Percentiles rank a stretch among this genome's conserved stretches.
Conservation (phyloP, 2,113 vertebrate species). For the Acrocephalus arundinaceus region DNA sequence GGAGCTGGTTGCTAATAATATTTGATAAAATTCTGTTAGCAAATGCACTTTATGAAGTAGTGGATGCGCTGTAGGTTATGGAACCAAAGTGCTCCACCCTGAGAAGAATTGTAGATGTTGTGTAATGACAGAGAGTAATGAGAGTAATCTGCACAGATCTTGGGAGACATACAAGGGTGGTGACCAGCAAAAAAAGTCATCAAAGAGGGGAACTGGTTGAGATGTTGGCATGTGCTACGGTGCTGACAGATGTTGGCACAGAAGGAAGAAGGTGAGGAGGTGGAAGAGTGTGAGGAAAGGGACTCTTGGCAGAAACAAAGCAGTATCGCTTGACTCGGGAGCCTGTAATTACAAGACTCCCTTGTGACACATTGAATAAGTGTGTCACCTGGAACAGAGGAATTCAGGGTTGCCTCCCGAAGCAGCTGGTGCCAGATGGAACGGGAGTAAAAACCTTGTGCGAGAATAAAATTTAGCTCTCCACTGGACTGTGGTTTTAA, state of each 20-base stretch:
- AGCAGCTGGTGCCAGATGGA: background rate
- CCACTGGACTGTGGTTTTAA: background rate
- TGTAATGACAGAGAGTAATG: background rate
- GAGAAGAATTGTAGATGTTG: background rate
- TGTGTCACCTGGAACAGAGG: background rate
- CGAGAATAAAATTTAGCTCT: background rate
- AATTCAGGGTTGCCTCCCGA: background rate
- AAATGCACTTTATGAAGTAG: background rate
- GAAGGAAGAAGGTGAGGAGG: slow-evolving; percentile 15
- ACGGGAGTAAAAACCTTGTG: background rate
- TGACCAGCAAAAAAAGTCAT: slow-evolving; percentile 38
- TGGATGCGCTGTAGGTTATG: background rate
- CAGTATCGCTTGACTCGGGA: background rate
- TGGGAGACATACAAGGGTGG: slow-evolving; percentile 52
- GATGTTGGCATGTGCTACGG: background rate
- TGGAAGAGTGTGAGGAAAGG: slow-evolving; percentile 31
- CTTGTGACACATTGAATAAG: slow-evolving; percentile 27
- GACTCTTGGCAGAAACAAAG: slow-evolving; percentile 28
- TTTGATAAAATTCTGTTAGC: background rate
- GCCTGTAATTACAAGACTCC: slow-evolving; percentile 37
- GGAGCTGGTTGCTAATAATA: background rate
- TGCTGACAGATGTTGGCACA: slow-evolving; percentile 39
- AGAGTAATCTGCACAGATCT: slow-evolving; percentile 30
- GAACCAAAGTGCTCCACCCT: slow-evolving; percentile 3
- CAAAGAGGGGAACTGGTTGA: slow-evolving; percentile 34